Conservation (phyloP, 2,113 vertebrate species). For the Pitta sordida region DNA sequence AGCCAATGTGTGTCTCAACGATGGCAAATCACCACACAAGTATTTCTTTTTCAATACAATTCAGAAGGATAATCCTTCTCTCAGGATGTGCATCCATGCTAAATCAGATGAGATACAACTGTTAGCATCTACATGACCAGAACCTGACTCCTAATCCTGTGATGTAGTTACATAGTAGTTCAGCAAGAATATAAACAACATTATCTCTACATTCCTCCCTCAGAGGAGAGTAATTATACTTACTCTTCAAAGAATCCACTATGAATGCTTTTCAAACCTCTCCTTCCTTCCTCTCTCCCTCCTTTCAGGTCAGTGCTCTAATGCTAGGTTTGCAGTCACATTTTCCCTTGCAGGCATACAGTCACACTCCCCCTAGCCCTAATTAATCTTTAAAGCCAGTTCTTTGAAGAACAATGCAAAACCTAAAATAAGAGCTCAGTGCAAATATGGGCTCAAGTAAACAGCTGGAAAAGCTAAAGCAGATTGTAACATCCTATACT, state of each 20-base stretch:
- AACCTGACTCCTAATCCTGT: neutral
- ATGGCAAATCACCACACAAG: neutral
- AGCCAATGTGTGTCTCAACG: rapidly evolving
- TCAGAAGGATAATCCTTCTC: neutral
- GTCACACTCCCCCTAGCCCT: neutral
- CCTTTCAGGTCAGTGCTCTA: constrained; percentile 57
- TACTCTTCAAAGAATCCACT: constrained; percentile 31
- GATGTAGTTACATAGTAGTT: neutral
- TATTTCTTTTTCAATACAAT: neutral
- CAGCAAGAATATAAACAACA: neutral
- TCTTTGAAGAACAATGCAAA: constrained; percentile 29
- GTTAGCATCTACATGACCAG: neutral
- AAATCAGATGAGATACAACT: neutral
- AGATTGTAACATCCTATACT: neutral
- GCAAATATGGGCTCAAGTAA: neutral
- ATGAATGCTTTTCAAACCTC: neutral
- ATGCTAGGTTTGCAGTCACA: constrained; percentile 24
- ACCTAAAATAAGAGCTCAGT: neutral
- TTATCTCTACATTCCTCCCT: neutral
- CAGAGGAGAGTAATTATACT: neutral
- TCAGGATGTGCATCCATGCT: neutral
- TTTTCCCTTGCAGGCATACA: constrained; percentile 43
- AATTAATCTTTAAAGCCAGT: constrained; percentile 59
- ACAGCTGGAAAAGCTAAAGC: neutral
- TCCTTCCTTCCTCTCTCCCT: constrained; percentile 15